Conservation (phyloP, 2,113 vertebrate species). For the Callocephalon fimbriatum region DNA sequence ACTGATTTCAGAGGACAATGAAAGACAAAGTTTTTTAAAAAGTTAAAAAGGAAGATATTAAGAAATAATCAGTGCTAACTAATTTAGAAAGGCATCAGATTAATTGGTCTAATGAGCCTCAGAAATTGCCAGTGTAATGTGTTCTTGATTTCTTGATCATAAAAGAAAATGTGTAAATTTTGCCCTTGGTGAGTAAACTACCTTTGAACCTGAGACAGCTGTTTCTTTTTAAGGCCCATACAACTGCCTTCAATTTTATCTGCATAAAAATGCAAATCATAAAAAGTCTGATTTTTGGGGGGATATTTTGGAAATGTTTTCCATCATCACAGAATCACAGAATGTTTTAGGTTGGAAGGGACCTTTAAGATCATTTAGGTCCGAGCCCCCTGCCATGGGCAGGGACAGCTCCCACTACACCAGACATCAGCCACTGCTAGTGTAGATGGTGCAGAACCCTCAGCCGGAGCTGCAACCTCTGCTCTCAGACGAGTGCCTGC, state of each 20-base stretch:
- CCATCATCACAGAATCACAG: not conserved
- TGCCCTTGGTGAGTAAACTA: not conserved
- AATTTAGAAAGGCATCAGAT: slow-evolving; percentile 9
- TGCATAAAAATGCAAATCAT: not conserved
- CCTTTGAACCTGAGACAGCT: not conserved
- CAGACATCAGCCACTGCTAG: not conserved
- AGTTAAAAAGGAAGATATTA: not conserved
- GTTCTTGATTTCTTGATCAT: not conserved
- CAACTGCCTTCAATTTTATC: not conserved
- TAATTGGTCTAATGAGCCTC: slow-evolving; percentile 23
- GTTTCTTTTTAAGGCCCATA: not conserved
- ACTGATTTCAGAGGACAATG: not conserved
- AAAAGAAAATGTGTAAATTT: not conserved
- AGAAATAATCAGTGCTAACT: not conserved
- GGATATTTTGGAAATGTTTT: not conserved
- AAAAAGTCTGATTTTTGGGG: not conserved
- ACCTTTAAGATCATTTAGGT: not conserved
- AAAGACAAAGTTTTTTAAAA: not conserved
- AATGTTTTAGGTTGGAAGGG: not conserved
- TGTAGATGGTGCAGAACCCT: not conserved
- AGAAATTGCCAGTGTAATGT: not conserved
- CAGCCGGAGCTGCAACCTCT: not conserved
- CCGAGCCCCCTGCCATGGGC: not conserved
- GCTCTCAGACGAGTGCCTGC: not conserved
- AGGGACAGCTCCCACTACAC: not conserved